Evolutionary conservation across 53 echinoderm and acorn worm species (phyloP).

Genomic region (Antedon mediterranea): DNA sequence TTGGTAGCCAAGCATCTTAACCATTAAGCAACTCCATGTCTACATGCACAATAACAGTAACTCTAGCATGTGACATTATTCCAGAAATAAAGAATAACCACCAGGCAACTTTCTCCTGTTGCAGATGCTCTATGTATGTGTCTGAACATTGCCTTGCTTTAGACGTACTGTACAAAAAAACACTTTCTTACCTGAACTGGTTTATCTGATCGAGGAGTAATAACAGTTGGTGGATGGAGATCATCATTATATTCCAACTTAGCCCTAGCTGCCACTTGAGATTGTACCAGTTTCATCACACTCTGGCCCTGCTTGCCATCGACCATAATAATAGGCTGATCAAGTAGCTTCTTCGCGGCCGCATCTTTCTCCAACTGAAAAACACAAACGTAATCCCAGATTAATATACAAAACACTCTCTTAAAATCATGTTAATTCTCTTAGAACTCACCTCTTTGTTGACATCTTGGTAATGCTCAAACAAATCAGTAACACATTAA

Average conservation of each 20-base stretch:
- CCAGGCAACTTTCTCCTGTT: too few species aligned
- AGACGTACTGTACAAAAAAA: too few species aligned
- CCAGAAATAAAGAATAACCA: too few species aligned
- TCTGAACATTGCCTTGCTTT: too few species aligned
- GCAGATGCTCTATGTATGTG: too few species aligned
- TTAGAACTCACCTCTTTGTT: neutral
- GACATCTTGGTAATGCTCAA: neutral
- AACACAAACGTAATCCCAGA: neutral
- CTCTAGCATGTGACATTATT: too few species aligned
- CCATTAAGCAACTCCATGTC: too few species aligned
- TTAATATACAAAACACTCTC: neutral
- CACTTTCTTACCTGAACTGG: neutral
- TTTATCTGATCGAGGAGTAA: neutral
- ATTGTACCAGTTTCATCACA: conserved; percentile 62
- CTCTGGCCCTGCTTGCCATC: conserved; percentile 36
- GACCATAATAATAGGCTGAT: conserved; percentile 41
- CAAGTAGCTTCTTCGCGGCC: conserved; percentile 25
- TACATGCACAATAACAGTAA: too few species aligned
- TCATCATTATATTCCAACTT: conserved; percentile 27
- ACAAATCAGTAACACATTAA: neutral
- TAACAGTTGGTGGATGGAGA: conserved; percentile 8
- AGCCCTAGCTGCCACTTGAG: conserved; percentile 52
- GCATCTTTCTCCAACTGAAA: conserved; percentile 25
- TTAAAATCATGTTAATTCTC: neutral
- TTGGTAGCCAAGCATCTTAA: too few species aligned